Conservation (phyloP, 1,140 invertebrate species). For the Globodera ellingtonae region DNA sequence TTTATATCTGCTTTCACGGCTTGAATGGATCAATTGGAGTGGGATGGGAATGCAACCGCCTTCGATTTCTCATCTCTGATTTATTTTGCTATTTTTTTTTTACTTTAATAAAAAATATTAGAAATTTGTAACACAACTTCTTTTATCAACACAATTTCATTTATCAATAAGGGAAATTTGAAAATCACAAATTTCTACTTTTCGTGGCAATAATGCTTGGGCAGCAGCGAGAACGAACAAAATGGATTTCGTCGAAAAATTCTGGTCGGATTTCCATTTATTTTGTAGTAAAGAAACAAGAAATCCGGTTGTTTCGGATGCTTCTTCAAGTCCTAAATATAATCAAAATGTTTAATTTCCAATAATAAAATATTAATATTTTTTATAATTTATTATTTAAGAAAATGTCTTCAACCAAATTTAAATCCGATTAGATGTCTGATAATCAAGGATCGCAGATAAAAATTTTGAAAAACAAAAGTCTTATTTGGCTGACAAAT, state of each 20-base stretch:
- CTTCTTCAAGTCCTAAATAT: neutral
- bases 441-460: no score
- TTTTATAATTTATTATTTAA: no score
- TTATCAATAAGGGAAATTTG: neutral
- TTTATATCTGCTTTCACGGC: constrained; percentile 88
- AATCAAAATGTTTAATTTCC: no score
- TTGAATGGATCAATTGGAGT: constrained; percentile 99
- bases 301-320: neutral
- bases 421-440: no score
- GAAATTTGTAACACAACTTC: constrained; percentile 7
- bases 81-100: constrained; percentile 4
- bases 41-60: constrained; percentile 86
- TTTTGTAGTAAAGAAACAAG: neutral
- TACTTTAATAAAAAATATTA: neutral
- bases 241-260: neutral
- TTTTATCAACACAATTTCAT: neutral
- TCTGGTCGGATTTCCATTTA: neutral
- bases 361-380: no score
- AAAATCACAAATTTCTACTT: neutral
- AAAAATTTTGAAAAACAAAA: no score
- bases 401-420: no score
- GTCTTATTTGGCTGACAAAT: no score
- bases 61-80: neutral
- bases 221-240: neutral
- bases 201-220: neutral